Conservation (phyloP, 2,797 vertebrate genomes). For the Leucoraja ocellata region DNA sequence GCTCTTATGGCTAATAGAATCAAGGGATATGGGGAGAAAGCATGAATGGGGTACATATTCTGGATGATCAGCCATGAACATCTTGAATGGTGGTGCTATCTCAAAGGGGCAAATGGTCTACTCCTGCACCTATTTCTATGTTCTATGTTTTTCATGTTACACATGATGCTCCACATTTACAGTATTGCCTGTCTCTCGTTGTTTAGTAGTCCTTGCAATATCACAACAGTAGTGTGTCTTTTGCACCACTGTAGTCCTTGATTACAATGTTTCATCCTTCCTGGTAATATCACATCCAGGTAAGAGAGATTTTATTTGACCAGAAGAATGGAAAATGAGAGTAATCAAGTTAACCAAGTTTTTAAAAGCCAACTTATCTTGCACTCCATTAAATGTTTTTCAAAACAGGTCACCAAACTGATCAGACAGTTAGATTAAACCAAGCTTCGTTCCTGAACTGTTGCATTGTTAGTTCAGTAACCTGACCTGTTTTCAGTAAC, state of each 20-base stretch:
- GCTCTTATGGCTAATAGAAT: too few species aligned
- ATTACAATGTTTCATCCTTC: background rate
- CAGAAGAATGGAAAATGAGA: background rate
- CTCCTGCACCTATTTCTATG: too few species aligned
- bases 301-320: background rate
- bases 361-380: background rate
- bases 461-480: background rate
- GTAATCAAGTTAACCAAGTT: background rate
- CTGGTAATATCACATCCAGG: background rate
- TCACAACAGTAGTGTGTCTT: background rate
- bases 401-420: background rate
- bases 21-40: too few species aligned
- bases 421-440: background rate
- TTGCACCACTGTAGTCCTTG: background rate
- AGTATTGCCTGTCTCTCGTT: background rate
- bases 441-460: background rate
- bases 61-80: too few species aligned
- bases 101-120: too few species aligned
- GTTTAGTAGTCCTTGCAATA: background rate
- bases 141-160: background rate
- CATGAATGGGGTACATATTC: too few species aligned
- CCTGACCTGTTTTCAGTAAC: background rate
- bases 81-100: too few species aligned
- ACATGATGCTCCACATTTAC: background rate
- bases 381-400: background rate